Percentiles rank a stretch among this genome's conserved stretches.
phyloP scores from a whole-genome alignment of 2,113 vertebrate genomes.

The Sander lucioperca region DNA sequence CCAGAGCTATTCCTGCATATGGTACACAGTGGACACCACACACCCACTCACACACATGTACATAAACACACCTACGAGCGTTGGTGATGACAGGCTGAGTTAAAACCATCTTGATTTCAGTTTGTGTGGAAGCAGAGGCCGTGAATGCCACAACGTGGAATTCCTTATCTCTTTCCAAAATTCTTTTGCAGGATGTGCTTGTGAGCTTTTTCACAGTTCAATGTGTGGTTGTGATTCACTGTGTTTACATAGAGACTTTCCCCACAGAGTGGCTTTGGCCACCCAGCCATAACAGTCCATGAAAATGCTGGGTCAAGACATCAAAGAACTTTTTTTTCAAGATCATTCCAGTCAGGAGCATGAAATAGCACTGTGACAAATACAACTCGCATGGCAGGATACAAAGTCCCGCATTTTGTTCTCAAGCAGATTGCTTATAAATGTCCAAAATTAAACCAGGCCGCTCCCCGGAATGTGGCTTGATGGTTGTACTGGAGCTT shows the following conservation, averaged over 20 bases:
- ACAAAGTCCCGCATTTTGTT: conserved; percentile 62
- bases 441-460: conserved; percentile 71
- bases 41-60: conserved; percentile 30
- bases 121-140: neutral
- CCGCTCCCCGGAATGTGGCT: conserved; percentile 66
- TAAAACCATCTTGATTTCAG: neutral
- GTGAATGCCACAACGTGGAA: neutral
- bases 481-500: conserved; percentile 47
- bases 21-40: conserved; percentile 38
- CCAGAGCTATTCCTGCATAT: conserved; percentile 46
- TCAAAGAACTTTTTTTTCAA: conserved; percentile 65
- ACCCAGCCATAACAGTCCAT: conserved; percentile 59
- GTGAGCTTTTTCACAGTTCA: conserved; percentile 19
- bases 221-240: conserved; percentile 67
- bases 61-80: conserved; percentile 6
- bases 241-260: conserved; percentile 64
- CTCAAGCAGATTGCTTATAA: conserved; percentile 68
- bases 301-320: conserved; percentile 63
- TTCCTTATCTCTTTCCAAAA: conserved; percentile 34
- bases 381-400: conserved; percentile 70
- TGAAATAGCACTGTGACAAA: conserved; percentile 81
- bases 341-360: conserved; percentile 75
- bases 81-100: neutral
- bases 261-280: conserved; percentile 58
- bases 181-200: conserved; percentile 21